A percentile compares a stretch with the other conserved stretches of the same genome.
Conservation (phyloP, 2,888 invertebrate species). For the Labia minor region DNA sequence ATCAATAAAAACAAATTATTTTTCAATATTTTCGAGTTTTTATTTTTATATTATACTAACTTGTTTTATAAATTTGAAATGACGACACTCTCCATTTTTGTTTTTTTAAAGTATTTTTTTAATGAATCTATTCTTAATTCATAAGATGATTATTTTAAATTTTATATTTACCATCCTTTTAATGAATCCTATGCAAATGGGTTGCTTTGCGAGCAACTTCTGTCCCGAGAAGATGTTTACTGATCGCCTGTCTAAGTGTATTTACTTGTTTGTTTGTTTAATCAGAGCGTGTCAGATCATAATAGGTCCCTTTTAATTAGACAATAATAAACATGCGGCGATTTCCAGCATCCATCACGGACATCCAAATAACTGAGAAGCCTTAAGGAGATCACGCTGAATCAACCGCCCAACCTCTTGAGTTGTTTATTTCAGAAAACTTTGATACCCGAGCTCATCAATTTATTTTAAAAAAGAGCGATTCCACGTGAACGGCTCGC, state of each 20-base stretch:
- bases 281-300: constrained; percentile 4
- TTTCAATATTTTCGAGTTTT: neutral
- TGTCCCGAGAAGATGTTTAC: neutral
- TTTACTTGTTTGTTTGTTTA: constrained; percentile 13
- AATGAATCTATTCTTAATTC: neutral
- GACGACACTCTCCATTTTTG: neutral
- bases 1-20: constrained; percentile 3
- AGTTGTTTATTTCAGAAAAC: constrained; percentile 13
- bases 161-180: constrained; percentile 13
- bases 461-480: neutral
- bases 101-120: too few relatives aligned
- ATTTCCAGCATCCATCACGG: neutral
- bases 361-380: neutral
- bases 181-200: neutral
- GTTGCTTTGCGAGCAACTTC: neutral
- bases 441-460: neutral
- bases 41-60: neutral
- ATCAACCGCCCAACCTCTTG: neutral
- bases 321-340: neutral
- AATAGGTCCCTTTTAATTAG: constrained; percentile 13
- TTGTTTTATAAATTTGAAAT: too few relatives aligned
- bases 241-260: constrained; percentile 4
- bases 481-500: neutral
- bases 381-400: neutral
- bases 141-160: neutral